Evolutionary conservation across 2,888 invertebrate genomes (phyloP), one percentile per base, ranked within the genome.

Genomic region (Allolobophora icterica): DNA sequence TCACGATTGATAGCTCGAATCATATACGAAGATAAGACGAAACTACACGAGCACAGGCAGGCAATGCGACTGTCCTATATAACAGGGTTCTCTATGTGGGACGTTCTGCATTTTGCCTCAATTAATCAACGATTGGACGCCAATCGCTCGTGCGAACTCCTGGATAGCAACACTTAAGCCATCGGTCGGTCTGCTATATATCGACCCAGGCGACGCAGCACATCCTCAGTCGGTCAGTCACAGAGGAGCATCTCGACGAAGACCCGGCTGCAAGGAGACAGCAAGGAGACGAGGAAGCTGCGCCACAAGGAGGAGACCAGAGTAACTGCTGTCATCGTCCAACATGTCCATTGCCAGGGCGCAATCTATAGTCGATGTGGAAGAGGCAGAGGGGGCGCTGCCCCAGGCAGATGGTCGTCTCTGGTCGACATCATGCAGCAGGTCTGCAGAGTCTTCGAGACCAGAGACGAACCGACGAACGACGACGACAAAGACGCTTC

Each of bases 51-150:
- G 52, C 52, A 24, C 21, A 24, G 52, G 5, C 11, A 4, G n/a
- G 11, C 24, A 6, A 8, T 1, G 52, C 19, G 13, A 52, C 30
- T n/a, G 71, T 30, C 71, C 71, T 11, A 71, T n/a, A 71, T 71
- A 71, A n/a, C n/a, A 30, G 71, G 71, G 71, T 71, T 71, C 71
- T 71, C 71, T 71, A 71, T 71, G 71, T 71, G 71, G 71, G 71
- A 71, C 71, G 71, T 71, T 71, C 71, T 71, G 71, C 71, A n/a
- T 71, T 71, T 71, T 71, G 71, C 71, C 71, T 71, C 71, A 71
- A n/a, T 71, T 71, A 71, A 71, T 71, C 71, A 71, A 71, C 30
- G 71, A 71, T n/a, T 52, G 52, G 52, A 52, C 71, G 71, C 30
- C 30, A n/a, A n/a, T 71, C 71, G 71, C 8, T 71, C 71, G 71